phyloP scores from a whole-genome alignment of 2,113 vertebrate genomes.

The Macquaria ambigua region DNA sequence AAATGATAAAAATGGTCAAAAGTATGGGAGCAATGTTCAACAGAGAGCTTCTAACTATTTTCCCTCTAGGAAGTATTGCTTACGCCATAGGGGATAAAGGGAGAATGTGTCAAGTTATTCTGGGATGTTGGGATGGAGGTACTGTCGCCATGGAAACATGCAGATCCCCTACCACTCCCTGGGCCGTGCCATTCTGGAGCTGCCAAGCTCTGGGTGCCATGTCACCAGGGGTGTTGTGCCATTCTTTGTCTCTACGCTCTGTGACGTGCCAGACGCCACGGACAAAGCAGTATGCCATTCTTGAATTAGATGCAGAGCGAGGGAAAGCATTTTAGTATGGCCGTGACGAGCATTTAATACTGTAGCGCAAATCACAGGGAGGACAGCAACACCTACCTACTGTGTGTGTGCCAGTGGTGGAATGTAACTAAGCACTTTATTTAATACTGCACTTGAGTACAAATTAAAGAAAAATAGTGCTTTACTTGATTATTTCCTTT shows the following conservation, averaged over 20 bases:
- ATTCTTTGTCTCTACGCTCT: slow-evolving; percentile 50
- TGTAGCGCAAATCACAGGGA: not conserved
- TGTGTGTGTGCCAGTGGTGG: not conserved
- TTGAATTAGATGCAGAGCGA: slow-evolving; percentile 34
- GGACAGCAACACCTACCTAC: not conserved
- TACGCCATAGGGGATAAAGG: slow-evolving; percentile 55
- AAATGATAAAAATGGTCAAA: slow-evolving; percentile 28
- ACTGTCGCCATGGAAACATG: slow-evolving; percentile 77
- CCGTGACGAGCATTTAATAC: not conserved
- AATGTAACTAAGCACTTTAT: not conserved
- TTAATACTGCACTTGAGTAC: not conserved
- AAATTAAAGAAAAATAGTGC: not conserved
- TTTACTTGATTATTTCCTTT: not conserved
- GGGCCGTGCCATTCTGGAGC: slow-evolving; percentile 55
- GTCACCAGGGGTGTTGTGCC: slow-evolving; percentile 61
- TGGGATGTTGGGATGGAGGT: slow-evolving; percentile 69
- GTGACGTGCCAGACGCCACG: slow-evolving; percentile 48
- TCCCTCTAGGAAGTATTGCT: slow-evolving; percentile 63
- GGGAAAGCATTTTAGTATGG: slow-evolving; percentile 42
- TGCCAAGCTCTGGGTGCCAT: slow-evolving; percentile 65
- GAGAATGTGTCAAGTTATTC: slow-evolving; percentile 77
- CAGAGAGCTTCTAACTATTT: slow-evolving; percentile 51
- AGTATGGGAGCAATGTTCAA: slow-evolving; percentile 42
- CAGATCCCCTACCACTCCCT: slow-evolving; percentile 71
- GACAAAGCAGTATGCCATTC: slow-evolving; percentile 38